phyloP scores from a whole-genome alignment of 2,113 vertebrate species.

The Austrofundulus limnaeus region DNA sequence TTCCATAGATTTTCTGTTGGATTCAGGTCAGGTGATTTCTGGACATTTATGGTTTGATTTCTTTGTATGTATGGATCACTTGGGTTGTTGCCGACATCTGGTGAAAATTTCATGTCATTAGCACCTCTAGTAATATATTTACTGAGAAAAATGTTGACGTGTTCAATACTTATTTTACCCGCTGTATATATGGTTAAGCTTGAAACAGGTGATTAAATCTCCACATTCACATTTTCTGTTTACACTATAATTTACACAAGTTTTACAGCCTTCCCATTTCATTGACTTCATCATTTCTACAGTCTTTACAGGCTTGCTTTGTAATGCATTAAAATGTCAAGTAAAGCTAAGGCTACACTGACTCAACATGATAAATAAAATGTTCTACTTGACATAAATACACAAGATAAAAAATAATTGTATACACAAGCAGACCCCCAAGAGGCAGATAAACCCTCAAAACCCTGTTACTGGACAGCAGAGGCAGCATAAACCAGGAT shows the following conservation, averaged over 20 bases:
- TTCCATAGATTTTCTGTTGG: too few species aligned
- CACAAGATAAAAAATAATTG: constrained; percentile 57
- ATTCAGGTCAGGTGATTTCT: too few species aligned
- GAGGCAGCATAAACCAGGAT: constrained; percentile 28
- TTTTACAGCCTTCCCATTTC: not conserved
- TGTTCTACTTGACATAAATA: constrained; percentile 57
- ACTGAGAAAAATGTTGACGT: too few species aligned
- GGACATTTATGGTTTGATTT: too few species aligned
- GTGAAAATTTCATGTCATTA: too few species aligned
- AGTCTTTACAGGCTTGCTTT: constrained; percentile 28
- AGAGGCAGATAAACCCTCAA: constrained; percentile 34
- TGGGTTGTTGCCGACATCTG: too few species aligned
- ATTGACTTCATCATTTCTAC: constrained; percentile 21
- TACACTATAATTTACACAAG: constrained; percentile 8
- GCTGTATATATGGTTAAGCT: constrained; percentile 2
- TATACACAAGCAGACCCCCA: constrained; percentile 39
- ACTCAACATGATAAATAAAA: constrained; percentile 61
- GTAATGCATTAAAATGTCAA: constrained; percentile 53
- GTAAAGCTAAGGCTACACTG: constrained; percentile 53
- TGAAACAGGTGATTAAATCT: constrained; percentile 35
- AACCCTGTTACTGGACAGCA: constrained; percentile 37
- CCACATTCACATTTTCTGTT: constrained; percentile 13
- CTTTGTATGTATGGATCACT: too few species aligned
- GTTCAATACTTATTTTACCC: not conserved
- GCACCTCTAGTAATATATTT: too few species aligned